A percentile compares a stretch with the other conserved stretches of the same genome.
These are phyloP conservation scores for Siniperca scherzeri DNA, from an alignment of 2,797 vertebrate species.

Conservation along the genomic window DNA sequence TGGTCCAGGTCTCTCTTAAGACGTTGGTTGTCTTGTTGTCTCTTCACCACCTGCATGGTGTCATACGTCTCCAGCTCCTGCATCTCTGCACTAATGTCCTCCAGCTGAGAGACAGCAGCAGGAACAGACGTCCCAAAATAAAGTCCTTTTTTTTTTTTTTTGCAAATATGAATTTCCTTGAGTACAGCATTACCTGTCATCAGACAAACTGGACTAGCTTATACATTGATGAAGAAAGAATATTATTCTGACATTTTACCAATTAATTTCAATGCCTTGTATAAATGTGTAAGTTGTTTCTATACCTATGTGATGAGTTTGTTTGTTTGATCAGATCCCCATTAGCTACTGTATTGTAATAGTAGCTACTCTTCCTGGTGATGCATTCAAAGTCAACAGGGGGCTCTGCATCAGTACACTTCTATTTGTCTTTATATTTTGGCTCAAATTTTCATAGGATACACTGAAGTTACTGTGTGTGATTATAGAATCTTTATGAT, in stretches of 20 bases:
- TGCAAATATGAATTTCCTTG: not conserved
- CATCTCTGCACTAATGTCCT: conserved; percentile 63
- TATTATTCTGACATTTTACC: not conserved
- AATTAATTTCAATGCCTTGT: not conserved
- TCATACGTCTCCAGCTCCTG: conserved; percentile 76
- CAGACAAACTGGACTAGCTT: not conserved
- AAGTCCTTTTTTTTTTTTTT: not conserved
- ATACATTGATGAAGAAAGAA: not conserved
- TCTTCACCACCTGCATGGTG: conserved; percentile 67
- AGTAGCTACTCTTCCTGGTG: not conserved
- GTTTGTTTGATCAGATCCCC: no score
- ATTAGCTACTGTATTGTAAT: no score
- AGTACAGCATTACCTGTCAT: not conserved
- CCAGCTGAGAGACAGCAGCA: conserved; percentile 64
- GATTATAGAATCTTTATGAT: not conserved
- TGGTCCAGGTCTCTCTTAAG: conserved; percentile 75
- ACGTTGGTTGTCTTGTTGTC: conserved; percentile 68
- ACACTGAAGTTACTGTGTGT: not conserved
- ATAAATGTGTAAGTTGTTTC: not conserved
- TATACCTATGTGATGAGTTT: not conserved
- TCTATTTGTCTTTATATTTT: not conserved
- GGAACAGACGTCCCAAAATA: not conserved
- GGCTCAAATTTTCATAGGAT: not conserved
- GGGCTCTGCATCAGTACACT: not conserved
- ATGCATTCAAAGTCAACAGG: not conserved